These are phyloP conservation scores for Nothobranchius kuhntae DNA, from an alignment of 2,113 vertebrate genomes.

Conservation along the genomic window DNA sequence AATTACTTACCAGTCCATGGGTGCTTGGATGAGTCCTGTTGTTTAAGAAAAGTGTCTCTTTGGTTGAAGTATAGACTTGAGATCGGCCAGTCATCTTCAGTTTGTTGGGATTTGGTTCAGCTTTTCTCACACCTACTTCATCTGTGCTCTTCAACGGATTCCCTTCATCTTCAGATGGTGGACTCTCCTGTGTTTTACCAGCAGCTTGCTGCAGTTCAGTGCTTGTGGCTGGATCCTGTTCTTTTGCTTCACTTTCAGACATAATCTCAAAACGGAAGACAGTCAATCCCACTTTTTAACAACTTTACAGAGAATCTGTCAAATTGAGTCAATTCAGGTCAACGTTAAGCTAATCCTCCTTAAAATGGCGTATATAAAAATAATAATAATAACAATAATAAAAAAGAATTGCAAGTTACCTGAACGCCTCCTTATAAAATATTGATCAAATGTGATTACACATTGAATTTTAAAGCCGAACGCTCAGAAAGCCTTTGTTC, in stretches of 20 bases:
- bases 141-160: slow-evolving; percentile 6
- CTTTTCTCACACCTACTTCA: neutral
- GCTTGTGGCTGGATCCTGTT: neutral
- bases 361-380: too few species aligned
- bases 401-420: too few species aligned
- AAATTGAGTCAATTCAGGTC: too few species aligned
- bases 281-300: neutral
- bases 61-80: slow-evolving; percentile 74
- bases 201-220: neutral
- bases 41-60: slow-evolving; percentile 68
- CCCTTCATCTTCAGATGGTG: neutral
- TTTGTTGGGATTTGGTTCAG: neutral
- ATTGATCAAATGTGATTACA: too few species aligned
- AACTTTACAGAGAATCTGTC: neutral
- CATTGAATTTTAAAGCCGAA: too few species aligned
- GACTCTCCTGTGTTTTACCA: neutral
- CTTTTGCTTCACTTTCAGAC: slow-evolving; percentile 22
- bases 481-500: too few species aligned
- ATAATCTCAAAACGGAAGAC: slow-evolving; percentile 13
- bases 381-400: too few species aligned
- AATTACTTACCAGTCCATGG: slow-evolving; percentile 81
- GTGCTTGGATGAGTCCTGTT: slow-evolving; percentile 1
- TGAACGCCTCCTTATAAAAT: too few species aligned
- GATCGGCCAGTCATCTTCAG: slow-evolving; percentile 37
- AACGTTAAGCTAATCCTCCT: too few species aligned